phyloP scores from a whole-genome alignment of 2,888 invertebrate genomes.

The Plemyria rubiginata region DNA sequence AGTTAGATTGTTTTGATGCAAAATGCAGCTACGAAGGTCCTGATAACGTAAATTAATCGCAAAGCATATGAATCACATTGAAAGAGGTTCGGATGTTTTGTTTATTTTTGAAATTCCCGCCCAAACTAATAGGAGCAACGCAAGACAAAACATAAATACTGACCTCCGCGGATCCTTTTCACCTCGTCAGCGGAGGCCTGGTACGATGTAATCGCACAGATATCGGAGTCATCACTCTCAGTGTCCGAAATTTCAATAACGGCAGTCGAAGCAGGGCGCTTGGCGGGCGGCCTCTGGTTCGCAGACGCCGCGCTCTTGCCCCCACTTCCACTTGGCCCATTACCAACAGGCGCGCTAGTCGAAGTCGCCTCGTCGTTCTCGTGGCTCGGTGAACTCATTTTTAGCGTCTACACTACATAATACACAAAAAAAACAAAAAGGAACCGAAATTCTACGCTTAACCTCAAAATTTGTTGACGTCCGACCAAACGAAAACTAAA shows the following conservation, averaged over 20 bases:
- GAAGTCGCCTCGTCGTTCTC: conserved; percentile 72
- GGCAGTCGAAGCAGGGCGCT: conserved; percentile 64
- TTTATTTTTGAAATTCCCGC: conserved; percentile 66
- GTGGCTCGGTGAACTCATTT: conserved; percentile 76
- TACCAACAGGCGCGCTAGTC: conserved; percentile 51
- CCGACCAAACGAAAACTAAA: conserved; percentile 14
- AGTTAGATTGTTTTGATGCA: neutral
- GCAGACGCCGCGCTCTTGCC: conserved; percentile 49
- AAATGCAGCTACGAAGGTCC: too few relatives aligned
- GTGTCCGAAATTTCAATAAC: conserved; percentile 81
- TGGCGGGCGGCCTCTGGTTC: conserved; percentile 70
- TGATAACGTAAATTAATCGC: neutral
- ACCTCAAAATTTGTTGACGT: conserved; percentile 78
- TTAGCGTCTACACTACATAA: conserved; percentile 71
- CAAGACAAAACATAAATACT: conserved; percentile 44
- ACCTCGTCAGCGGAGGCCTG: conserved; percentile 81
- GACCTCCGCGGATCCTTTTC: conserved; percentile 79
- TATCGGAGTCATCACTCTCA: conserved; percentile 80
- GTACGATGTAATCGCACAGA: conserved; percentile 80
- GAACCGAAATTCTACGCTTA: conserved; percentile 75
- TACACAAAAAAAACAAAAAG: conserved; percentile 69
- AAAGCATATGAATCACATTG: neutral
- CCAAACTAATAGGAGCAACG: conserved; percentile 45
- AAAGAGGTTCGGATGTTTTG: neutral
- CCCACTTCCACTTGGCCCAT: conserved; percentile 49